Evolutionary conservation across 2,888 invertebrate genomes (phyloP).

Genomic region (Pterobdella sp.): DNA sequence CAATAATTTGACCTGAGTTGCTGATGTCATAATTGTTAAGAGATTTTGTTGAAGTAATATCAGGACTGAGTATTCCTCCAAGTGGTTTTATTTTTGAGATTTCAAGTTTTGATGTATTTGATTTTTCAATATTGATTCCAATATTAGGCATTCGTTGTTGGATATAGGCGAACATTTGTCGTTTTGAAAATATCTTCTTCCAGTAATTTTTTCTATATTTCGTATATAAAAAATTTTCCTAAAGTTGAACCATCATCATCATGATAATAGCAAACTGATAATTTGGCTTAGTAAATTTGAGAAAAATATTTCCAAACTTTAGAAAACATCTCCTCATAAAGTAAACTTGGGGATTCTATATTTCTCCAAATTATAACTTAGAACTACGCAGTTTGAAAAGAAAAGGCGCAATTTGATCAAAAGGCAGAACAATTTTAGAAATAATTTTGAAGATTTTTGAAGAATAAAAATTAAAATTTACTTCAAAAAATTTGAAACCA

Average conservation of each 20-base stretch:
- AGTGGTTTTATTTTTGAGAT: constrained; percentile 15
- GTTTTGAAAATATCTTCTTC: background rate
- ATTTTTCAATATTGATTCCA: constrained; percentile 15
- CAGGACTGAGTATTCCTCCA: constrained; percentile 45
- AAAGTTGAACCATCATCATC: no score
- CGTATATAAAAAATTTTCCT: no score
- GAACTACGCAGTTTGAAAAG: constrained; percentile 9
- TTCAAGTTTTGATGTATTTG: constrained; percentile 9
- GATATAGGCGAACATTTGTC: constrained; percentile 2
- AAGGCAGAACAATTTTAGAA: background rate
- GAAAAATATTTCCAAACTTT: no score
- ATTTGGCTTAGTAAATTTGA: no score
- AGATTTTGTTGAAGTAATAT: constrained; percentile 44
- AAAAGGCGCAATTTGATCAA: constrained; percentile 9
- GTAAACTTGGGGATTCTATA: background rate
- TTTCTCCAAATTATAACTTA: background rate
- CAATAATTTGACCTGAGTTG: constrained; percentile 22
- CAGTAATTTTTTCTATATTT: background rate
- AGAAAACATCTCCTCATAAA: no score
- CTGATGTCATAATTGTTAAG: constrained; percentile 36
- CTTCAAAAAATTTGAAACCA: background rate
- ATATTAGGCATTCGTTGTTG: constrained; percentile 13
- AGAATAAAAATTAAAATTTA: background rate
- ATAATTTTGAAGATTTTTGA: background rate
- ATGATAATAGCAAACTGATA: no score